Percentiles rank a stretch among this genome's conserved stretches.
Evolutionary conservation across 2,113 vertebrate genomes (phyloP).

Genomic region (Alaudala cheleensis): DNA sequence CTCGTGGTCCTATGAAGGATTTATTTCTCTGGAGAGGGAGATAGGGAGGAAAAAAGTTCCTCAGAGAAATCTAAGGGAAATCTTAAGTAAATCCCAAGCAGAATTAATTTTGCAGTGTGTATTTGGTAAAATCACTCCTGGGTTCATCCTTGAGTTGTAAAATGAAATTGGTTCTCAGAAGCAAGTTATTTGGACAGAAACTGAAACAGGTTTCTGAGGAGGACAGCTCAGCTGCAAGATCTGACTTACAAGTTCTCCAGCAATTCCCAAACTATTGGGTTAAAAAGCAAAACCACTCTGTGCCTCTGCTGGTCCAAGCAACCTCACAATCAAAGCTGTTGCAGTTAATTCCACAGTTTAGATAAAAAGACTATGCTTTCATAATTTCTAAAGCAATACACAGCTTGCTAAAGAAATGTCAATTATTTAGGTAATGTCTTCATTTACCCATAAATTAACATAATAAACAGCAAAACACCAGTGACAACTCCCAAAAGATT

Average conservation of each 20-base stretch:
- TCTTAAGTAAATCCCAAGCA: constrained; percentile 30
- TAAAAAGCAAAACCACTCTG: neutral
- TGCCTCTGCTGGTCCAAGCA: neutral
- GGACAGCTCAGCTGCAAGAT: neutral
- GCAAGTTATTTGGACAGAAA: neutral
- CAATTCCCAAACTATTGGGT: neutral
- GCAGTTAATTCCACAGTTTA: neutral
- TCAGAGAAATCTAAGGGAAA: constrained; percentile 22
- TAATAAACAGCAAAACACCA: neutral
- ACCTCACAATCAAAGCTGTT: neutral
- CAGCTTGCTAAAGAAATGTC: neutral
- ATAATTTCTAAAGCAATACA: neutral
- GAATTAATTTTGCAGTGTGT: neutral
- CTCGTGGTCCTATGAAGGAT: neutral
- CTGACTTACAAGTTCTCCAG: neutral
- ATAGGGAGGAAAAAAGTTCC: neutral
- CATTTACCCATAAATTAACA: constrained; percentile 36
- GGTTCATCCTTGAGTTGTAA: neutral
- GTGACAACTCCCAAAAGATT: constrained; percentile 17
- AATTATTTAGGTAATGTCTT: neutral
- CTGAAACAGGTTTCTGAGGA: neutral
- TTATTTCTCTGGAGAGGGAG: constrained; percentile 1
- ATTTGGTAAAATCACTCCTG: neutral
- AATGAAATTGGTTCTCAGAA: constrained; percentile 16
- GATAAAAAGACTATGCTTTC: neutral